Base-by-base conservation (phyloP, 2,113 vertebrate species). In the Semicossyphus pulcher region DNA sequence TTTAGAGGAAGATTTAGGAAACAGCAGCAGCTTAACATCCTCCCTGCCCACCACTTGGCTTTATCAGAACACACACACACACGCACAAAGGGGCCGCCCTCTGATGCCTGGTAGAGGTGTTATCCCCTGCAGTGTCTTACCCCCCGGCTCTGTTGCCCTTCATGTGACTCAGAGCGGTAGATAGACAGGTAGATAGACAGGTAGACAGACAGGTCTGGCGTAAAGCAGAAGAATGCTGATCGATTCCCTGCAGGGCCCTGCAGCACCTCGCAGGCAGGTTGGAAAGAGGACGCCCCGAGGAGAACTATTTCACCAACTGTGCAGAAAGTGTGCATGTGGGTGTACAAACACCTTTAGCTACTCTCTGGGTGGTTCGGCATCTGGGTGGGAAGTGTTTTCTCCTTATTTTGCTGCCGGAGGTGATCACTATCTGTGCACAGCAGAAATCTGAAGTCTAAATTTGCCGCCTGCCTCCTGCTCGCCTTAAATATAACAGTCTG, bases 151-250 rank as follows among this genome's bases (percentile, higher is more conserved):
- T 16, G 14, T 29, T 85, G 78, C 31, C 86, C 83, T 83, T 85
- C 70, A 73, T 59, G 53, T 39, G 70, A 76, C 79, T 79, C 32
- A 45, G 51, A 67, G 64, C 60, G 14, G 48, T 60, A 41, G 14
- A 37, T 60, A 83, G 72, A 71, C 76, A 78, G 77, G 59, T 36
- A 29, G 81, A 73, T 56, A 86, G 86, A 84, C 76, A 77, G 77
- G 59, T 44, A 29, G 84, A 73, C 59, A 86, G 86, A 84, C 73
- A 61, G 75, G 29, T 80, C 20, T 62, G 80, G 76, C 26, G 29
- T 56, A 67, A 32, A 72, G 74, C 80, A 25, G 67, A 74, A 39
- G 61, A 68, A 58, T 54, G 83, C 42, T 77, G 73, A 86, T 90
- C 65, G 70, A 86, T 85, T 82, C 58, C 32, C 76, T 29, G 81